A percentile compares a stretch with the other conserved stretches of the same genome.
phyloP scores from a whole-genome alignment of 1,140 invertebrate species.

The Babylonia areolata region DNA sequence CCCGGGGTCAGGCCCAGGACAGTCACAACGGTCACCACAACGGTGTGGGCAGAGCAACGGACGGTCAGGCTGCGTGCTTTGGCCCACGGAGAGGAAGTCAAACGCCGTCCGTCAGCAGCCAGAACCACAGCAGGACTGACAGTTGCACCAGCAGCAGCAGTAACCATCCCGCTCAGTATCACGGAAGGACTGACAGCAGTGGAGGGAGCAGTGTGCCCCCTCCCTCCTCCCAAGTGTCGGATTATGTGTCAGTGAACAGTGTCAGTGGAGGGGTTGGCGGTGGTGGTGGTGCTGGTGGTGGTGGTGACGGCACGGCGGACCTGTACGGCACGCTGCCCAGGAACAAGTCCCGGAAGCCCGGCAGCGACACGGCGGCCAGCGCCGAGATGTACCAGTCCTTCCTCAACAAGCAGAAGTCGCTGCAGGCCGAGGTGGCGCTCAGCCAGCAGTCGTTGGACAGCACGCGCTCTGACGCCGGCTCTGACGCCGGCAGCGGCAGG shows the following conservation, averaged over 20 bases:
- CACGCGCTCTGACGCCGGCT: slow-evolving; percentile 45
- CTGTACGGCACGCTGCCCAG: slow-evolving; percentile 59
- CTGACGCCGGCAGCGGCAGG: slow-evolving; percentile 44
- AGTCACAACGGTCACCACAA: background rate
- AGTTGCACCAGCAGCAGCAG: slow-evolving; percentile 34
- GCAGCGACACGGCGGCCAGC: slow-evolving; percentile 38
- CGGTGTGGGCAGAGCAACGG: background rate
- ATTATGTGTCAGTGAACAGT: background rate
- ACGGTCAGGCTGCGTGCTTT: background rate
- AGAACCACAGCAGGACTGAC: background rate
- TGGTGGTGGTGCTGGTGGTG: no score
- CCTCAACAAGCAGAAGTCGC: slow-evolving; percentile 53
- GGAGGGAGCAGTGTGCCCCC: slow-evolving; percentile 8
- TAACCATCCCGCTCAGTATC: background rate
- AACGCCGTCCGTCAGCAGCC: background rate
- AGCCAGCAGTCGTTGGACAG: slow-evolving; percentile 43
- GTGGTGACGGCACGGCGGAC: slow-evolving; percentile 35
- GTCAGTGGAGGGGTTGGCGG: background rate
- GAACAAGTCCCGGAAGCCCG: slow-evolving; percentile 46
- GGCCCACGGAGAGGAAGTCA: background rate
- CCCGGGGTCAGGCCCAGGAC: background rate
- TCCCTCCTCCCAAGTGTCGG: background rate
- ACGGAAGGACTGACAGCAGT: background rate
- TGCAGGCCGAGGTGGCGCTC: slow-evolving; percentile 28
- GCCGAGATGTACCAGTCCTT: slow-evolving; percentile 52